A percentile compares a stretch with the other conserved stretches of the same genome.
Evolutionary conservation across 2,113 vertebrate species (phyloP).

Genomic region (Percina caprodes): DNA sequence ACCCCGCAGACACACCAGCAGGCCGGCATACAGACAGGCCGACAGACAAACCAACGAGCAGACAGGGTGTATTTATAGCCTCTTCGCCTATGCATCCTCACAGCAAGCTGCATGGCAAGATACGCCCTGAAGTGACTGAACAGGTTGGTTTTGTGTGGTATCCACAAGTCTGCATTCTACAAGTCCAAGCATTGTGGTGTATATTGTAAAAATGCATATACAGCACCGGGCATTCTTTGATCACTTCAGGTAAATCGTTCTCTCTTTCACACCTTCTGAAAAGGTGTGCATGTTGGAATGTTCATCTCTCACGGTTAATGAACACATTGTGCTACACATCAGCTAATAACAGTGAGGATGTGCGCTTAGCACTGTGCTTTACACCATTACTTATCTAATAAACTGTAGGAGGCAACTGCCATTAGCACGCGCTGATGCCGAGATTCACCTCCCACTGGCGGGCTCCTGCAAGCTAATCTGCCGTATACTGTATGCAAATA

Average conservation of each 20-base stretch:
- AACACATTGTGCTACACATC: constrained; percentile 71
- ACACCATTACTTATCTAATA: constrained; percentile 83
- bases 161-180: constrained; percentile 37
- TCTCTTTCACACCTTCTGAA: constrained; percentile 27
- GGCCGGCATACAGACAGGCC: constrained; percentile 53
- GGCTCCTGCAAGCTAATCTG: constrained; percentile 73
- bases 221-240: not conserved
- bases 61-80: constrained; percentile 72
- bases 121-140: constrained; percentile 55
- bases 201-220: constrained; percentile 11
- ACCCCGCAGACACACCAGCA: constrained; percentile 68
- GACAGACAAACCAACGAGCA: constrained; percentile 48
- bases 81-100: constrained; percentile 60
- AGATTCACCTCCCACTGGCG: constrained; percentile 73
- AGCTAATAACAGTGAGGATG: constrained; percentile 70
- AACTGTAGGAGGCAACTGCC: constrained; percentile 76
- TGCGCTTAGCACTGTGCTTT: constrained; percentile 71
- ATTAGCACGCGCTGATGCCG: constrained; percentile 72
- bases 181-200: constrained; percentile 16
- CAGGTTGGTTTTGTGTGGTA: constrained; percentile 41
- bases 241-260: constrained; percentile 36
- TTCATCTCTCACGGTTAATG: constrained; percentile 65
- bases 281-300: constrained; percentile 50
- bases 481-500: constrained; percentile 82
- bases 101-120: constrained; percentile 54